Evolutionary conservation across 2,888 invertebrate genomes (phyloP), one percentile per base, ranked within the genome.

Genomic region (Synergus itoensis): DNA sequence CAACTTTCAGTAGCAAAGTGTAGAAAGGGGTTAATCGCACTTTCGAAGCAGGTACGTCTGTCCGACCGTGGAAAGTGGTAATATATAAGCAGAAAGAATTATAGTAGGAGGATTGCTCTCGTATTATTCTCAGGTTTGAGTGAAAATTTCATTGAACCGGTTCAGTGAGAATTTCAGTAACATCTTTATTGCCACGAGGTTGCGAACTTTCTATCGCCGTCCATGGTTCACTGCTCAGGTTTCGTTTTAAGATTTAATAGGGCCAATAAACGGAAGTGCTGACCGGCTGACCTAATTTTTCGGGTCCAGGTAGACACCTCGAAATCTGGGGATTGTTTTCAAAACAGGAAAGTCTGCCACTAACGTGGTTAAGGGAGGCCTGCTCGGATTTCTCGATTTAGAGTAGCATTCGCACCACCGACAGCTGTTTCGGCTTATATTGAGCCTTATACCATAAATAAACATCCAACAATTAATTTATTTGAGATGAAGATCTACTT

Each of bases 221-320:
- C 60, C 12, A 60, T 12, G 18, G 48, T 41, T 62, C 76, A 77
- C n/a, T n/a, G 28, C 53, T 75, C 41, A 60, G 78, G 76, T 45
- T 78, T 65, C 78, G 79, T 86, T 87, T 86, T 88, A 87, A 84
- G 86, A 78, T 84, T 85, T 86, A 85, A 88, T 84, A 69, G 84
- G 79, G 80, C 48, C 84, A 85, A 86, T 89, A 87, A 88, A 87
- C 16, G 60, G 48, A 77, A 67, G 79, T 63, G 67, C 76, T 69
- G 80, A 83, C 78, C 78, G 69, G 80, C 81, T 88, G 87, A 88
- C 87, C 88, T 82, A 89, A 88, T 89, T 89, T 88, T 86, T 87
- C 81, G 41, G 3, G 9, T 60, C 41, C 85, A 86, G 86, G 86
- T 84, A 85, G 41, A 5, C 43, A 21, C 12, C 48, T 45, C 18